These are phyloP conservation scores for Cremastinae sp. DNA, from an alignment of 2,888 invertebrate genomes.

Conservation along the genomic window DNA sequence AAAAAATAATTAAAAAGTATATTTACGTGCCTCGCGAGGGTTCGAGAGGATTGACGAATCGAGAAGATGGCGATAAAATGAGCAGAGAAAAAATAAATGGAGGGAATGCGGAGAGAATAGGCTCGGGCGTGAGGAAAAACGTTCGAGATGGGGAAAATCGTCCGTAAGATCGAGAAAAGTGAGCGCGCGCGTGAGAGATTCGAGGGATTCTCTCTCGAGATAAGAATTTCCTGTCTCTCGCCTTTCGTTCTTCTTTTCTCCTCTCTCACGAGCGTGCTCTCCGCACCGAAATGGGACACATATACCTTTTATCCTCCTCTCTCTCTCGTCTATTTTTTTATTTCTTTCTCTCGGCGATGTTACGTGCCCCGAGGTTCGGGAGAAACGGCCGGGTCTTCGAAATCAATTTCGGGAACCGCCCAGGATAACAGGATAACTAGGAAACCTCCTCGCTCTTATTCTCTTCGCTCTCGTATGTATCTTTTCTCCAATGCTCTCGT, in stretches of 20 bases:
- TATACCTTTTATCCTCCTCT: constrained; percentile 1
- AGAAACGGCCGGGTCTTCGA: constrained; percentile 69
- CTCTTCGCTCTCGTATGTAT: constrained; percentile 47
- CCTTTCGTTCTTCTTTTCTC: not conserved
- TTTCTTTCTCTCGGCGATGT: constrained; percentile 36
- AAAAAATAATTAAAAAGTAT: constrained; percentile 9
- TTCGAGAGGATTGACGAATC: constrained; percentile 11
- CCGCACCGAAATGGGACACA: constrained; percentile 45
- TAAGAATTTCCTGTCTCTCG: constrained; percentile 69
- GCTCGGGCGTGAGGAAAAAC: constrained; percentile 56
- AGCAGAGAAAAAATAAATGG: not conserved
- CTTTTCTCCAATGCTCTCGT: constrained; percentile 38
- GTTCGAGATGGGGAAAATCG: constrained; percentile 64
- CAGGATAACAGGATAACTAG: constrained; percentile 74
- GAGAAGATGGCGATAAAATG: not conserved
- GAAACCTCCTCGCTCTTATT: constrained; percentile 55
- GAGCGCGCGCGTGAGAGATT: constrained; percentile 53
- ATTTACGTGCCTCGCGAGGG: not conserved
- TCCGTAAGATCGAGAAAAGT: constrained; percentile 55
- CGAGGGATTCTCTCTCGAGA: constrained; percentile 71
- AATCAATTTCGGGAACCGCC: constrained; percentile 78
- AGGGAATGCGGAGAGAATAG: not conserved
- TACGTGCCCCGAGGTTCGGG: constrained; percentile 52
- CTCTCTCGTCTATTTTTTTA: constrained; percentile 10
- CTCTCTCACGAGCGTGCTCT: constrained; percentile 22